Base-by-base conservation (phyloP, 2,888 invertebrate species). In the Meiosimyza decipiens region DNA sequence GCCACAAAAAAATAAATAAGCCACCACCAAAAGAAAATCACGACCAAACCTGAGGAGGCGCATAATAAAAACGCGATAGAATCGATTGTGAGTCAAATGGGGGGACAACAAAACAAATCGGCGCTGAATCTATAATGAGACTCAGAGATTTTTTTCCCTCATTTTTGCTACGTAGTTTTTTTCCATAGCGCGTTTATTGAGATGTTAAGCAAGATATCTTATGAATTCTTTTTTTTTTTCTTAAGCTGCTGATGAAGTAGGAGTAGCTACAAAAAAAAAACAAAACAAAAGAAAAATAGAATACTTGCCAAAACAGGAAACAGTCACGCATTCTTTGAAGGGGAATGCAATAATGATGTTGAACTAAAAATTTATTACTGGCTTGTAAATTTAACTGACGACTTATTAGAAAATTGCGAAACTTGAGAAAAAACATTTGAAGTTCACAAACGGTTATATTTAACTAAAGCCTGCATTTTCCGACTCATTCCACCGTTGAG, bases 71-170 rank as follows among this genome's bases (percentile, higher is more conserved):
- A n/a, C 62, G 70, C 70, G 70, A 70, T 70, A 63, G 65, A 65
- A 71, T 71, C 71, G 71, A 71, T 71, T 65, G 71, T 63, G 64
- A 71, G 71, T 71, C 71, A 65, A 65, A 51, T 52, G 67, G 66
- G 75, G 73, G 76, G 76, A 77, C 75, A 77, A 74, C 75, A 72
- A 75, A 77, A 77, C 77, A 77, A 77, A 77, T 77, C 77, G 77
- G 76, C 77, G 77, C 77, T 76, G 77, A 73, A 77, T 77, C 75
- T 73, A 74, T 75, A 76, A 77, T 77, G 77, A 77, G 75, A 73
- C 40, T 63, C 54, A 47, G 18, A 13, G 47, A 18, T 63, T 49
- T 13, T 51, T 70, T 18, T 62, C 15, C 13, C 22, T 33, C 16
- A 47, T 7, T 16, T 63, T 11, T 63, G 13, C 22, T 28, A 9